A percentile compares a stretch with the other conserved stretches of the same genome.
These are phyloP conservation scores for Mirounga angustirostris DNA, from an alignment of 2,113 vertebrate genomes.

Conservation along the genomic window DNA sequence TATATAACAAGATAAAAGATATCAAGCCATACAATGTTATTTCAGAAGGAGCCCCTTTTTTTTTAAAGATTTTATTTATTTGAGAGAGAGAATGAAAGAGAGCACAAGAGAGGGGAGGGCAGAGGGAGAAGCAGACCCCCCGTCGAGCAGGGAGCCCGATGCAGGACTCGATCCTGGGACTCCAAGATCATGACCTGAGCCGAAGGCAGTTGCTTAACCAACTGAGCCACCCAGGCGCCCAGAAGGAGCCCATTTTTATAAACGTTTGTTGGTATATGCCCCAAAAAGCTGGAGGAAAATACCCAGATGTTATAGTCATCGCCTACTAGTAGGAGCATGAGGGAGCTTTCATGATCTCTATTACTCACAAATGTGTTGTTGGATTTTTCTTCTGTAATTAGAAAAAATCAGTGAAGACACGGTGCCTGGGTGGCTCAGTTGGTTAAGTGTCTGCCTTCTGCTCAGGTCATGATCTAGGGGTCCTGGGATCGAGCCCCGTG, in stretches of 20 bases:
- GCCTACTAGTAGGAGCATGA: neutral
- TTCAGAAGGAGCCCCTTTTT: neutral
- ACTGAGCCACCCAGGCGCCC: neutral
- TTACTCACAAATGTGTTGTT: neutral
- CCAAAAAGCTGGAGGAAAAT: neutral
- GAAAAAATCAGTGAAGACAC: neutral
- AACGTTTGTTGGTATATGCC: neutral
- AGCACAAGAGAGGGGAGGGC: too few species aligned
- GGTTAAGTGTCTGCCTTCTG: neutral
- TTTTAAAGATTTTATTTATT: too few species aligned
- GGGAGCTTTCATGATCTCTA: neutral
- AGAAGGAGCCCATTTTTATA: neutral
- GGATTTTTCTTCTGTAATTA: constrained; percentile 52
- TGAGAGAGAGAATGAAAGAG: too few species aligned
- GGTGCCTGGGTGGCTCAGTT: neutral
- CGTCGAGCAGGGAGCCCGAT: too few species aligned
- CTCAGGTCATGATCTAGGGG: neutral
- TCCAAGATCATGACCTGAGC: too few species aligned
- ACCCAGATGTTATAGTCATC: neutral
- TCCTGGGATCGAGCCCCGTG: neutral
- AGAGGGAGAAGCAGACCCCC: too few species aligned
- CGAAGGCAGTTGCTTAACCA: too few species aligned
- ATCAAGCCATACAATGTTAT: neutral
- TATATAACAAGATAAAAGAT: neutral
- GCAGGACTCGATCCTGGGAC: too few species aligned